Percentiles rank a stretch among this genome's conserved stretches.
Evolutionary conservation across 2,888 invertebrate genomes (phyloP).

Genomic region (Tigriopus californicus): DNA sequence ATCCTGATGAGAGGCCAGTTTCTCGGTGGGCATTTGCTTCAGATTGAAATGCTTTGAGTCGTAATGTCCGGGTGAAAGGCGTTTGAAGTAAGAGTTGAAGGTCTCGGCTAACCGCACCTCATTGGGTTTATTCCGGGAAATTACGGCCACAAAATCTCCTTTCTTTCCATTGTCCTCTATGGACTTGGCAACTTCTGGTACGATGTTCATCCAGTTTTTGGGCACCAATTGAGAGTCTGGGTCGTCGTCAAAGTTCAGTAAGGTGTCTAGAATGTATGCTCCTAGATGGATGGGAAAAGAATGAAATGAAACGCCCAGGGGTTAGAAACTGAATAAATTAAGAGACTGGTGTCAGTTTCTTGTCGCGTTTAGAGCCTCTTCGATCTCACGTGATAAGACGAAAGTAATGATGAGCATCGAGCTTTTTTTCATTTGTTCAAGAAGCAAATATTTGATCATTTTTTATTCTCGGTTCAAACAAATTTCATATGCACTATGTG

Average conservation of each 20-base stretch:
- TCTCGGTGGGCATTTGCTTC: constrained; percentile 21
- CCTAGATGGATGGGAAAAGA: too few species aligned
- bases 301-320: constrained; percentile 16
- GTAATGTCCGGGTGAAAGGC: constrained; percentile 19
- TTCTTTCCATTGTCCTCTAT: constrained; percentile 18
- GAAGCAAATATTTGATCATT: too few species aligned
- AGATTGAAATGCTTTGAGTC: constrained; percentile 22
- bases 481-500: too few species aligned
- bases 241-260: constrained; percentile 25
- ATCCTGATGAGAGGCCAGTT: constrained; percentile 21
- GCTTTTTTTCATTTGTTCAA: too few species aligned
- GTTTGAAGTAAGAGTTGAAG: constrained; percentile 15
- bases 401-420: too few species aligned
- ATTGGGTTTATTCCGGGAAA: constrained; percentile 22
- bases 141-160: constrained; percentile 26
- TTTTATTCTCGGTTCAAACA: too few species aligned
- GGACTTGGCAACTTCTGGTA: constrained; percentile 20
- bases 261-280: constrained; percentile 26
- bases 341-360: neutral
- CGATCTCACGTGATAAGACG: too few species aligned
- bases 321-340: constrained; percentile 10
- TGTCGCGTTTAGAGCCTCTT: too few species aligned
- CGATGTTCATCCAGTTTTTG: constrained; percentile 22
- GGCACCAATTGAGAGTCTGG: constrained; percentile 23
- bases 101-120: neutral